Evolutionary conservation across 2,888 invertebrate genomes (phyloP).

Genomic region (Fragum sueziense): DNA sequence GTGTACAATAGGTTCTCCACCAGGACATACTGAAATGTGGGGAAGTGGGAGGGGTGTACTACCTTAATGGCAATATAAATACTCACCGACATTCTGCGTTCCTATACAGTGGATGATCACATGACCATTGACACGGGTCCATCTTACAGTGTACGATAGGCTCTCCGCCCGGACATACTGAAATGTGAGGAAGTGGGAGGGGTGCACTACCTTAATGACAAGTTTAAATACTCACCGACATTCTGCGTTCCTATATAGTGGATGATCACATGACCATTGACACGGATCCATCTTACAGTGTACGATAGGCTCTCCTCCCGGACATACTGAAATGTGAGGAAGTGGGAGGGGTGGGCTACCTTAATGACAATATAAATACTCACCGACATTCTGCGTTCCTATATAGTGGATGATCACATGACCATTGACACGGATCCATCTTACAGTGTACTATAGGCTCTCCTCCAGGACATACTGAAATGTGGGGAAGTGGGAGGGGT

Average conservation of each 20-base stretch:
- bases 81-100: constrained; percentile 41
- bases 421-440: constrained; percentile 53
- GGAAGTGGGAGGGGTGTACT: too few species aligned
- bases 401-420: constrained; percentile 48
- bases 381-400: constrained; percentile 40
- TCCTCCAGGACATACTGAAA: constrained; percentile 55
- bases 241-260: constrained; percentile 30
- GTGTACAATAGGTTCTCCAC: constrained; percentile 50
- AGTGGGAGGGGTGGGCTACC: too few species aligned
- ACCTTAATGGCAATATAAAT: too few species aligned
- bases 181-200: too few species aligned
- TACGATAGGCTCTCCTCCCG: constrained; percentile 51
- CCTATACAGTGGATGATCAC: constrained; percentile 46
- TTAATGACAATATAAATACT: too few species aligned
- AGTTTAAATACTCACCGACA: constrained; percentile 52
- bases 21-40: constrained; percentile 49
- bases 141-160: constrained; percentile 51
- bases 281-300: constrained; percentile 53
- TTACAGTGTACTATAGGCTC: constrained; percentile 49
- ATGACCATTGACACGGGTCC: constrained; percentile 56
- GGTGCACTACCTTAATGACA: too few species aligned
- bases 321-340: constrained; percentile 52
- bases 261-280: constrained; percentile 55
- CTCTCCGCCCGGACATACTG: constrained; percentile 57
- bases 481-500: too few species aligned